Conservation (phyloP, 1,140 invertebrate species). For the Trichogramma pretiosum region DNA sequence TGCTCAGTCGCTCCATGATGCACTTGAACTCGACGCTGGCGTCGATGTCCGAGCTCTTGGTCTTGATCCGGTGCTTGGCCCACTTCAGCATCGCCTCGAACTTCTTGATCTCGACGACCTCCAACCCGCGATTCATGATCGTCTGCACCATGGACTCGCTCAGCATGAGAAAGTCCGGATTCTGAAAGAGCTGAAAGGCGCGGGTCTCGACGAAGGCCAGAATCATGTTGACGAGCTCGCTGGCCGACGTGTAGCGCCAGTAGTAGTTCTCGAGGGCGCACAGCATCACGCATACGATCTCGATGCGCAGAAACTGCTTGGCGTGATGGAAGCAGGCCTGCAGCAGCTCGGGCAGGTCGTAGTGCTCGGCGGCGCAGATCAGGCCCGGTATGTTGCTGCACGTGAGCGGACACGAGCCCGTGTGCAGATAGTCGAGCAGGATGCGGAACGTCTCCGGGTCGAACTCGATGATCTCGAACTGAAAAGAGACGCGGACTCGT, state of each 20-base stretch:
- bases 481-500: no score
- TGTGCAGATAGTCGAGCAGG: conserved; percentile 84
- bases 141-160: conserved; percentile 92
- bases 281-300: conserved; percentile 87
- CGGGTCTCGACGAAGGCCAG: conserved; percentile 80
- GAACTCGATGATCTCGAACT: conserved; percentile 92
- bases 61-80: conserved; percentile 75
- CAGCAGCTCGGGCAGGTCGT: conserved; percentile 82
- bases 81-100: conserved; percentile 89
- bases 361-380: conserved; percentile 89
- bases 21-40: conserved; percentile 83
- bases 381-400: conserved; percentile 86
- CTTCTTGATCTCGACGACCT: conserved; percentile 82
- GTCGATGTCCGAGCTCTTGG: conserved; percentile 63
- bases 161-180: conserved; percentile 72
- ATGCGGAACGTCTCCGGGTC: conserved; percentile 88
- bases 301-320: conserved; percentile 84
- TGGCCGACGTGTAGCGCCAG: conserved; percentile 89
- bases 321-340: conserved; percentile 93
- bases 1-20: conserved; percentile 81
- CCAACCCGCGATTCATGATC: conserved; percentile 82
- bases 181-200: conserved; percentile 73
- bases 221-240: conserved; percentile 90
- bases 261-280: conserved; percentile 89
- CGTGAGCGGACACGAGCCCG: conserved; percentile 81